These are phyloP conservation scores for Podarcis muralis DNA, from an alignment of 2,113 vertebrate species.

Conservation along the genomic window DNA sequence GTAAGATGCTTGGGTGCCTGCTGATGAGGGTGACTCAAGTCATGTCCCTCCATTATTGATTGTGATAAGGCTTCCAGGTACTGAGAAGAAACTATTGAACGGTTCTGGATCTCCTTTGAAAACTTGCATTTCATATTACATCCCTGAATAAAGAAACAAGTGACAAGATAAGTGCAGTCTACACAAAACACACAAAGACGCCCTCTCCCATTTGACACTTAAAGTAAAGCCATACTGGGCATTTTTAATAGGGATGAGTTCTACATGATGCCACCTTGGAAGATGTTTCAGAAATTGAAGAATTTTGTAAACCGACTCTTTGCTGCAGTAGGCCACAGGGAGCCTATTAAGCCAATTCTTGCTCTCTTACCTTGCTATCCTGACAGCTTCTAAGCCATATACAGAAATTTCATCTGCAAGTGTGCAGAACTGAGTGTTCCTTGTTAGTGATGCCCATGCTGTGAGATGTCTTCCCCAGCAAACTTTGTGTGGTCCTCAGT, in stretches of 20 bases:
- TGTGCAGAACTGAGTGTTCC: not conserved
- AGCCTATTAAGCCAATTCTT: not conserved
- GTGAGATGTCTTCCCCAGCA: not conserved
- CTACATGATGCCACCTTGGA: not conserved
- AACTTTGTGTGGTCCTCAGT: not conserved
- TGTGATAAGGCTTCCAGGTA: not conserved
- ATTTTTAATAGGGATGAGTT: not conserved
- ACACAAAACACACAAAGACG: not conserved
- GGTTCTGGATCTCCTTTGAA: not conserved
- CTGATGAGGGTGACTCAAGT: not conserved
- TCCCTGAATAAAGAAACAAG: not conserved
- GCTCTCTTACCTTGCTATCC: not conserved
- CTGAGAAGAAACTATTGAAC: not conserved
- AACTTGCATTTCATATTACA: not conserved
- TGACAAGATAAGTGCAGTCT: not conserved
- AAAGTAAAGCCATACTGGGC: not conserved
- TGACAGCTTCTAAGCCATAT: not conserved
- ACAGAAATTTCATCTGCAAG: not conserved
- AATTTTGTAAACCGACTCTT: not conserved
- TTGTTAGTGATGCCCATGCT: not conserved
- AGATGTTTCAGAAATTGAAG: not conserved
- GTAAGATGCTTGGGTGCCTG: not conserved
- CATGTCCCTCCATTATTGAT: not conserved
- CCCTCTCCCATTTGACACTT: not conserved
- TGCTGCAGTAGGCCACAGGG: not conserved